A percentile compares a stretch with the other conserved stretches of the same genome.
Conservation (phyloP, 2,113 vertebrate genomes). For the Glaucidium brasilianum region DNA sequence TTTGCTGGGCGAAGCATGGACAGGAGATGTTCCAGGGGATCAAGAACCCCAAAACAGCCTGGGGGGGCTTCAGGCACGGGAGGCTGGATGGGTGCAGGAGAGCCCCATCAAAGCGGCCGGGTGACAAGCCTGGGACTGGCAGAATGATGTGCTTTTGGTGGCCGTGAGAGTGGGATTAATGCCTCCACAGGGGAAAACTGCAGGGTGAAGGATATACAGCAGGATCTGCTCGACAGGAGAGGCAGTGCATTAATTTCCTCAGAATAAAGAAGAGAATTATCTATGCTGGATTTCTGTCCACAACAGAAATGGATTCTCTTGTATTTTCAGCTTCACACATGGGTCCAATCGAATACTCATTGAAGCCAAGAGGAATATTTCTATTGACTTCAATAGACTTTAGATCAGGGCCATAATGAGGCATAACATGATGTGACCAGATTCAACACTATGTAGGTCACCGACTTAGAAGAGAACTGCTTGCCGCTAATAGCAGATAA, state of each 20-base stretch:
- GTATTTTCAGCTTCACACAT: constrained; percentile 8
- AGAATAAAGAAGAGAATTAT: background rate
- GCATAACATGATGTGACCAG: constrained; percentile 19
- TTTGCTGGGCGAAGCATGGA: background rate
- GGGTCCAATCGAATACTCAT: constrained; percentile 8
- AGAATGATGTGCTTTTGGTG: accelerated
- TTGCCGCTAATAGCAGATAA: background rate
- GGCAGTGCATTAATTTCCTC: background rate
- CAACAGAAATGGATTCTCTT: constrained; percentile 10
- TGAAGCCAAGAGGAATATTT: constrained; percentile 49
- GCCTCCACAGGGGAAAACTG: background rate
- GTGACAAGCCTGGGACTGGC: accelerated
- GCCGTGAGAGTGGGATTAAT: accelerated
- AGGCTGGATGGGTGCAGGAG: background rate
- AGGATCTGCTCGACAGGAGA: background rate
- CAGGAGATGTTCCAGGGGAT: background rate
- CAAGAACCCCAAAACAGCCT: background rate
- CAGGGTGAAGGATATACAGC: background rate
- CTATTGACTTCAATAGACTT: constrained; percentile 54
- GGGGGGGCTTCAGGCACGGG: accelerated
- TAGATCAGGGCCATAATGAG: constrained; percentile 45
- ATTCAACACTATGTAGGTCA: background rate
- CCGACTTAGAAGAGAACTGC: background rate
- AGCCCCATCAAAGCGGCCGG: no score
- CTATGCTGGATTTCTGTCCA: background rate